Base-by-base conservation (phyloP, 2,888 invertebrate genomes). In the Polia nebulosa region DNA sequence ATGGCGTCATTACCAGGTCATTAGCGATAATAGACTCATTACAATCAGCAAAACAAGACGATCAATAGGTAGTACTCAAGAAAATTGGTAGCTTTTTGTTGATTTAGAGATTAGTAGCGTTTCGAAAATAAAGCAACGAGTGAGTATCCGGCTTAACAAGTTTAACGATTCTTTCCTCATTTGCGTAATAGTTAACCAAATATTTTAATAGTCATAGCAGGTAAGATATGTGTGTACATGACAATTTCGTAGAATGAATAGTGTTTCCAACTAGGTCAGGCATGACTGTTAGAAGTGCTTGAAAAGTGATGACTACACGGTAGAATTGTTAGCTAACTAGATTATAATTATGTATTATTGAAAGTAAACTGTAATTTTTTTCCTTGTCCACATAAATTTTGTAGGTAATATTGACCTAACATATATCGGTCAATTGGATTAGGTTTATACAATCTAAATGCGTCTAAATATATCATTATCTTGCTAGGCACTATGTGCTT, bases 241-340 rank as follows among this genome's bases (percentile, higher is more conserved):
- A 29, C 41, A 39, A 52, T 60, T 72, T 72, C 53, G 59, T 58
- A 27, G 55, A 61, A 63, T 15, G 22, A 22, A 53, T 47, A 15
- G 34, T 22, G 55, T 57, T 20, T 41, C 20, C 29, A 71, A 63
- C 52, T 68, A 49, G 66, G 69, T 60, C 72, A 70, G 22, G 39
- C n/a, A 47, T 20, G 45, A 29, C 22, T 57, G 15, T 60, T 34
- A 39, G 29, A 71, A 56, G 36, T 72, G 29, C 45, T 69, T 55
- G 34, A 58, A 79, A 74, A 58, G n/a, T 51, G 25, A 74, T 81
- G 80, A 81, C 52, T 47, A 58, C 8, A 34, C 57, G n/a, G 20
- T 60, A 47, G 34, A 41, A 7, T 36, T 32, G 15, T 61, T n/a
- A 41, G 29, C 51, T 8, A 53, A 58, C 25, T 62, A 41, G 34